A percentile compares a stretch with the other conserved stretches of the same genome.
Evolutionary conservation across 2,797 vertebrate genomes (phyloP).

Genomic region (Lemur catta): DNA sequence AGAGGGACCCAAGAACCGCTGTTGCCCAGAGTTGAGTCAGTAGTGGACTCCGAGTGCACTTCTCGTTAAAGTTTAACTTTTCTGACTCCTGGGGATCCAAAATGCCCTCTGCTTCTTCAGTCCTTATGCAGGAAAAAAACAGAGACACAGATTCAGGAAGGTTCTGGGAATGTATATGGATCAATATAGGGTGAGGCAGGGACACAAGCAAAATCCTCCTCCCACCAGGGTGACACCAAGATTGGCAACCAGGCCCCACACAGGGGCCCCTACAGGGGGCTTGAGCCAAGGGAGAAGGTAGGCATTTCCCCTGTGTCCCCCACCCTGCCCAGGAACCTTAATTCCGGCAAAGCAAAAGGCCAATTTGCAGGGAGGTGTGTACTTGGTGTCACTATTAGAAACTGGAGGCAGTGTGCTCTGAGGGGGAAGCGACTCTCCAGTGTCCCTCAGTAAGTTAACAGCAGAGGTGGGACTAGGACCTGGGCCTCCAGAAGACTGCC

Average conservation of each 20-base stretch:
- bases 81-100: slow-evolving; percentile 92
- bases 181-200: background rate
- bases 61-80: slow-evolving; percentile 91
- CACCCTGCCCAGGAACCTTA: background rate
- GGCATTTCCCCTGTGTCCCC: background rate
- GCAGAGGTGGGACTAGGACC: background rate
- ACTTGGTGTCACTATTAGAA: background rate
- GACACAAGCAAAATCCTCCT: slow-evolving; percentile 15
- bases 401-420: background rate
- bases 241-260: background rate
- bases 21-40: slow-evolving; percentile 92
- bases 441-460: background rate
- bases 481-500: background rate
- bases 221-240: background rate
- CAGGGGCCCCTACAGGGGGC: background rate
- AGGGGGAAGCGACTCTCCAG: background rate
- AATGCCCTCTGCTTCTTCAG: slow-evolving; percentile 93
- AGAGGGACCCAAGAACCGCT: slow-evolving; percentile 87
- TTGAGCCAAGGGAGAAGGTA: background rate
- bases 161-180: background rate
- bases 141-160: background rate
- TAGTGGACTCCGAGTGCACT: slow-evolving; percentile 90
- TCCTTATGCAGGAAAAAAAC: slow-evolving; percentile 81
- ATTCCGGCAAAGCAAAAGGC: background rate
- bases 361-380: background rate